Conservation (phyloP, 2,888 invertebrate species). For the Drosophila subsilvestris region DNA sequence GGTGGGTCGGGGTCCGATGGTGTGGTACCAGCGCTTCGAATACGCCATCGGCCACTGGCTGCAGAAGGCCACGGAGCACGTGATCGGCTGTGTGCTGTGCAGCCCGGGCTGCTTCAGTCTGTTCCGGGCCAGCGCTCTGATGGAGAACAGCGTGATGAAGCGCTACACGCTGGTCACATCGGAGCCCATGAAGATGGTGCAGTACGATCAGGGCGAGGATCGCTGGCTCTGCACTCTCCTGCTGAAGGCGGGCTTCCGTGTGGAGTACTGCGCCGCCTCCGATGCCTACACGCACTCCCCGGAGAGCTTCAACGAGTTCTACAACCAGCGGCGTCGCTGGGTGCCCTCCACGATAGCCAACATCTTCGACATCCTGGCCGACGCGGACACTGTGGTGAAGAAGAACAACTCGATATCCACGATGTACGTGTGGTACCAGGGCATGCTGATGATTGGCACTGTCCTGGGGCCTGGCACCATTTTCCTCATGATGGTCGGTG, state of each 20-base stretch:
- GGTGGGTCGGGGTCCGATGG: constrained; percentile 91
- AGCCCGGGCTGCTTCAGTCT: constrained; percentile 96
- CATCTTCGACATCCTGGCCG: constrained; percentile 93
- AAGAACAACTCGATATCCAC: constrained; percentile 95
- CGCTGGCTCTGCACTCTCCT: constrained; percentile 97
- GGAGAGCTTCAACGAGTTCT: constrained; percentile 96
- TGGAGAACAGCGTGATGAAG: constrained; percentile 95
- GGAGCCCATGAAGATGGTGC: constrained; percentile 93
- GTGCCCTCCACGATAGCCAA: constrained; percentile 98
- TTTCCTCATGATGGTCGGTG: constrained; percentile 91
- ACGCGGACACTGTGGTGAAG: constrained; percentile 91
- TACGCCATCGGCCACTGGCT: constrained; percentile 97
- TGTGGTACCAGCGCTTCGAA: constrained; percentile 95
- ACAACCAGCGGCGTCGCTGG: constrained; percentile 97
- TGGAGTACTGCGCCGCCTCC: constrained; percentile 97
- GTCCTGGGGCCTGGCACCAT: constrained; percentile 90
- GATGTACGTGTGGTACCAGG: constrained; percentile 90
- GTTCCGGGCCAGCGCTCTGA: constrained; percentile 93
- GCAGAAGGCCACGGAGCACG: constrained; percentile 95
- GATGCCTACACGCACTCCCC: constrained; percentile 98
- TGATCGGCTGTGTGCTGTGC: constrained; percentile 95
- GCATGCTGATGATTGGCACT: constrained; percentile 89
- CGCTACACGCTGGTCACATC: constrained; percentile 92
- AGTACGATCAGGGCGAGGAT: constrained; percentile 98
- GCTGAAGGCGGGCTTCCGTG: constrained; percentile 94